A percentile compares a stretch with the other conserved stretches of the same genome.
Evolutionary conservation across 2,113 vertebrate genomes (phyloP).

Genomic region (Paracanthobrama guichenoti): DNA sequence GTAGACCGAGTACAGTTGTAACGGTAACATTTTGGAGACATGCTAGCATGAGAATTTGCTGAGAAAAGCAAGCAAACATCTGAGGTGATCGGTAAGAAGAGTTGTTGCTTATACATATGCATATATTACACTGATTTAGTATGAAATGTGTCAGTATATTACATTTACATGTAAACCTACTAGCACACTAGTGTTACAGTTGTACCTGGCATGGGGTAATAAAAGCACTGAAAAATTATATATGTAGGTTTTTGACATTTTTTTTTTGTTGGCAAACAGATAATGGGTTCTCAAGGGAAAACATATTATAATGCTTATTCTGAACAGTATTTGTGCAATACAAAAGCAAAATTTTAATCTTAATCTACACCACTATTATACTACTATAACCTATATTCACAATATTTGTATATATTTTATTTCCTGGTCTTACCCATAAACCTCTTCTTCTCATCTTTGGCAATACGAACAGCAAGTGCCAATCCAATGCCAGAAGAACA

Average conservation of each 20-base stretch:
- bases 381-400: neutral
- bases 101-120: neutral
- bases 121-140: neutral
- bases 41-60: no score
- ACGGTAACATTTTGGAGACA: neutral
- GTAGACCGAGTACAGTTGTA: neutral
- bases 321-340: neutral
- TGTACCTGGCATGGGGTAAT: neutral
- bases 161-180: neutral
- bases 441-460: constrained; percentile 84
- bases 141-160: neutral
- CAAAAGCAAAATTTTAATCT: neutral
- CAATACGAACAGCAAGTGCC: constrained; percentile 80
- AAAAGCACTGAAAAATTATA: neutral
- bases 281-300: no score
- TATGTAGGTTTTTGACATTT: neutral
- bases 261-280: no score
- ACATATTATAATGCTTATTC: neutral
- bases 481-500: constrained; percentile 88
- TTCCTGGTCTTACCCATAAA: constrained; percentile 80
- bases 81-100: no score
- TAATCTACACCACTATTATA: neutral
- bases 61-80: no score
- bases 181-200: neutral
- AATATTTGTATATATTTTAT: neutral